These are phyloP conservation scores for Camponotus vicinus DNA, from an alignment of 1,140 invertebrate species.

Conservation along the genomic window DNA sequence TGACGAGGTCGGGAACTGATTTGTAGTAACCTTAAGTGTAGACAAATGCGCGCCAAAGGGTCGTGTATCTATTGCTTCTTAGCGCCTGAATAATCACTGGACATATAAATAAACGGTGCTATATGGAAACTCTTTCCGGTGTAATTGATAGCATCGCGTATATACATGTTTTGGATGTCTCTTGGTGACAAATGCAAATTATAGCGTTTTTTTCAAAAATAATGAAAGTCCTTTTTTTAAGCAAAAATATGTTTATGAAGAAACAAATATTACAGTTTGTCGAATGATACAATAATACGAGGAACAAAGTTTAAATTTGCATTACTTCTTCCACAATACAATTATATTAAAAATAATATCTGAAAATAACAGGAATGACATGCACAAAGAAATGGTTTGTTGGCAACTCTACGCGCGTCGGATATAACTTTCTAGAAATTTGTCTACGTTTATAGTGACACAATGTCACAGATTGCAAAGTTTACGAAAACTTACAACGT, in stretches of 20 bases:
- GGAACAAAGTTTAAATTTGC: background rate
- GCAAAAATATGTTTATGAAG: background rate
- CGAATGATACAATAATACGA: background rate
- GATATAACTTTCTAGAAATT: slow-evolving; percentile 38
- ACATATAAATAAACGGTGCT: background rate
- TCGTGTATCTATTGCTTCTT: slow-evolving; percentile 37
- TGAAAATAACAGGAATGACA: background rate
- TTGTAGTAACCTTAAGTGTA: slow-evolving; percentile 61
- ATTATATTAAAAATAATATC: background rate
- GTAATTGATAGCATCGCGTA: background rate
- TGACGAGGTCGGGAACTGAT: slow-evolving; percentile 72
- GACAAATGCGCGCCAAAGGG: slow-evolving; percentile 46
- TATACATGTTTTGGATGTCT: background rate
- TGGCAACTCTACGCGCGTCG: background rate
- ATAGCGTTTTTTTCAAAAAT: background rate
- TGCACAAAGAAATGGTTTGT: slow-evolving; percentile 8
- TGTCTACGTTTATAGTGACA: slow-evolving; percentile 51
- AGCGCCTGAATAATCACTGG: slow-evolving; percentile 48
- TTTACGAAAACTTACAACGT: slow-evolving; percentile 9
- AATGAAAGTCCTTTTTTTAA: too few species aligned
- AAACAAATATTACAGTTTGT: too few species aligned
- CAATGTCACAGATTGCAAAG: slow-evolving; percentile 44
- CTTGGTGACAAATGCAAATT: background rate
- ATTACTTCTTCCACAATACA: background rate
- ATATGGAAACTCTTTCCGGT: background rate